Evolutionary conservation across 2,888 invertebrate genomes (phyloP), one percentile per base, ranked within the genome.

Genomic region (Eilema depressum): DNA sequence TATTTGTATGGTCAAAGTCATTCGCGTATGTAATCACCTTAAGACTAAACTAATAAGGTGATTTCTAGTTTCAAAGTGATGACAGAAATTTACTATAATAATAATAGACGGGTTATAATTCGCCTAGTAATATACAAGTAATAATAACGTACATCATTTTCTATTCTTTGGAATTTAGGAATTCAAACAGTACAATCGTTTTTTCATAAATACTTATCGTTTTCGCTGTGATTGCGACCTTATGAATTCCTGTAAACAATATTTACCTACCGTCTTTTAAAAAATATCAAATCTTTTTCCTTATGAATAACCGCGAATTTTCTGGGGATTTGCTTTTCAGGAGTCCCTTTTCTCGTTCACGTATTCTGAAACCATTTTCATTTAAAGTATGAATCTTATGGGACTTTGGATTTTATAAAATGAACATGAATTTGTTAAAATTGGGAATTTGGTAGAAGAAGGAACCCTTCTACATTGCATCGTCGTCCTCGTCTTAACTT

Each of bases 261-360:
- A n/a, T 53, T 53, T n/a, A 53, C 53, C 53, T 8, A n/a, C 53
- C 53, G 53, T 53, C 53, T 53, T n/a, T 53, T 8, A n/a, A 53
- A 53, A 53, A 53, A 53, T 53, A 53, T 53, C n/a, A n/a, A 53
- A 47, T 47, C 47, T 47, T 47, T 47, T 47, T 47, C 47, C 20
- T 47, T 20, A 20, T 47, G 20, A 47, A 17, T 20, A 20, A 47
- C 20, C 47, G 47, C 20, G 47, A 47, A 20, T 47, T 47, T 47
- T 47, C 47, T 2, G 47, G 17, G 47, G 47, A 47, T 47, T 47
- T 47, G 47, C 47, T 47, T 47, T 20, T 47, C 47, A 20, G 20
- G 20, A 5, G 47, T 47, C 47, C 47, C 2, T 47, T 17, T 47
- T 47, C 47, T 1, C 5, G 41, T 41, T 41, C 20, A 41, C 7